These are phyloP conservation scores for Megalops atlanticus DNA, from an alignment of 2,113 vertebrate genomes.

Conservation along the genomic window DNA sequence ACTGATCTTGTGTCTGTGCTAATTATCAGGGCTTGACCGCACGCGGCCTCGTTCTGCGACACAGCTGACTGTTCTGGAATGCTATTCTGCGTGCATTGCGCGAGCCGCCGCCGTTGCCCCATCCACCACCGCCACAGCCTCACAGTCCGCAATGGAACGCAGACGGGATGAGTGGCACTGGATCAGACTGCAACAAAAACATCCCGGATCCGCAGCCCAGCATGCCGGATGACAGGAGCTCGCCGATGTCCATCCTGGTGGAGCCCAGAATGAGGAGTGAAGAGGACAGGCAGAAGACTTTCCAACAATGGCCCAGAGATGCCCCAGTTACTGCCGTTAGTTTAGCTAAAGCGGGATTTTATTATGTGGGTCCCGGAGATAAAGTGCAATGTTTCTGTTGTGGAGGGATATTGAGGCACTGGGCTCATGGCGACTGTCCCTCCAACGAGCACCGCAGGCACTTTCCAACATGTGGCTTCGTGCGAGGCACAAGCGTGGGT, in stretches of 20 bases:
- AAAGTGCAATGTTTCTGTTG: constrained; percentile 76
- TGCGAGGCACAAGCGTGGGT: constrained; percentile 56
- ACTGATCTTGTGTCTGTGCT: no score
- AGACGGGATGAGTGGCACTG: constrained; percentile 54
- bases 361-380: constrained; percentile 69
- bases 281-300: constrained; percentile 61
- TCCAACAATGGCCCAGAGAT: constrained; percentile 59
- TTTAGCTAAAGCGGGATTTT: constrained; percentile 69
- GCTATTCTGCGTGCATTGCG: constrained; percentile 17
- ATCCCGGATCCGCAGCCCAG: constrained; percentile 28
- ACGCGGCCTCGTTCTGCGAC: no score
- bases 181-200: constrained; percentile 45
- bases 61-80: no score
- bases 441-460: constrained; percentile 59
- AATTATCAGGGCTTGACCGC: no score
- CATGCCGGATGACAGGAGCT: constrained; percentile 59
- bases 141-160: constrained; percentile 68
- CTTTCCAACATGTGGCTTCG: constrained; percentile 65
- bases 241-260: constrained; percentile 51
- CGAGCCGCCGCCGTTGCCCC: constrained; percentile 42
- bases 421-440: constrained; percentile 61
- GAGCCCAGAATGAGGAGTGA: constrained; percentile 60
- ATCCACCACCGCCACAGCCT: constrained; percentile 35
- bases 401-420: constrained; percentile 65
- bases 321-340: constrained; percentile 59